Evolutionary conservation across 2,113 vertebrate species (phyloP), one percentile per base, ranked within the genome.

Genomic region (Fregata magnificens): DNA sequence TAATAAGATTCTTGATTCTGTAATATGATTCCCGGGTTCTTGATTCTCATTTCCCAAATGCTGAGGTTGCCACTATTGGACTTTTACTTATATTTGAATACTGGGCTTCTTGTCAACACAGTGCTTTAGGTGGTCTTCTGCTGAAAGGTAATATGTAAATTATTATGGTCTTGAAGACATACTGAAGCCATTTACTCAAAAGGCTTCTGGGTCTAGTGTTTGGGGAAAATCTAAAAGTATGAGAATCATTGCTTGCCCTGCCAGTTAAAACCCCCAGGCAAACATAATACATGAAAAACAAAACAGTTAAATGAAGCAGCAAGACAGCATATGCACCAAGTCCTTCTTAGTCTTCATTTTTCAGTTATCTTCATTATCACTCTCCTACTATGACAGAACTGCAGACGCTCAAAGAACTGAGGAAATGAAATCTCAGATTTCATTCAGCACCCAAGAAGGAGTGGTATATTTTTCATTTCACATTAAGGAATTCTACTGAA

Each of bases 231-330:
- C 8, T 74, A 32, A 49, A 86, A 94, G 25, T 29, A 65, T 45
- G 70, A 69, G 32, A 72, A 82, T 9, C 0, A 1, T 58, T 84
- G 36, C 66, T 94, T 87, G 66, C 14, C 45, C 24, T 89, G 73
- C 58, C 86, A 87, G 70, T 74, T 80, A 76, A 85, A 69, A 38
- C 42, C 63, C 52, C 15, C 31, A 92, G 81, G 83, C 74, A 93
- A 95, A 89, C 7, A 53, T 25, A 82, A 65, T 44, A 67, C n/a
- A 76, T 69, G 34, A 87, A 92, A 93, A 96, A 53, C 4, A 3
- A 94, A 95, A 91, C 31, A 85, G 86, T 82, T 94, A 95, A 95
- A 94, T 95, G 88, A 93, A 93, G 78, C 66, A 95, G 49, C 73
- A 91, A 92, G 78, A 17, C 28, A 92, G 72, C 83, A 89, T 95